Evolutionary conservation across 1,140 invertebrate genomes (phyloP), one percentile per base, ranked within the genome.

Genomic region (Galendromus occidentalis): DNA sequence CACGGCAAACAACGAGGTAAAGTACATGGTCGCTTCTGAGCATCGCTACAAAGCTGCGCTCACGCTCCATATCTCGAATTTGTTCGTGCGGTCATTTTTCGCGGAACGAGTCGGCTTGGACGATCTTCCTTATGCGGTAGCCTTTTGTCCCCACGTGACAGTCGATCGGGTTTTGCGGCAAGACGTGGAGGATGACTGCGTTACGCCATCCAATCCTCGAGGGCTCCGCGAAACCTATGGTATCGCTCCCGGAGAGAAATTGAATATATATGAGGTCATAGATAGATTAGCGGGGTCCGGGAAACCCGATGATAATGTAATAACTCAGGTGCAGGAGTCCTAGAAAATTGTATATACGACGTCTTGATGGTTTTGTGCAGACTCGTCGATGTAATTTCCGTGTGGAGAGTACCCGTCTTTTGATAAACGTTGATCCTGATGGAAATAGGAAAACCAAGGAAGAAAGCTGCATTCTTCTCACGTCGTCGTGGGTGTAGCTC

Each of bases 1-100:
- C 17, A 95, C 91, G 74, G 97, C 98, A 73, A 95, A 99, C 74
- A 96, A 99, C 75, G 96, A 99, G 79, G 84, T 98, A 9, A 82
- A 94, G 2, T 98, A 98, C 74, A 70, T 98, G 65, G 90, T 98
- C 0, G 68, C 71, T 1, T 82, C 85, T 25, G 81, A 87, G 64
- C 80, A 88, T 69, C 82, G 84, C 47, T 90, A 95, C 73, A 80
- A 88, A 71, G 85, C 89, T 1, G 92, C 92, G 0, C 75, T 98
- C 18, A 91, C 93, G 0, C 80, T 99, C 72, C 92, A 98, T 71
- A 82, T 97, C 1, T 91, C 93, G 0, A 98, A 99, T 79, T 79
- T 98, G 7, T 78, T 93, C 5, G 91, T 90, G 0, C 81, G 95
- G 68, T 82, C 87, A 7, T 90, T 94, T 77, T 98, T 95, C 78